Base-by-base conservation (phyloP, 2,797 vertebrate species). In the Acrossocheilus fasciatus region DNA sequence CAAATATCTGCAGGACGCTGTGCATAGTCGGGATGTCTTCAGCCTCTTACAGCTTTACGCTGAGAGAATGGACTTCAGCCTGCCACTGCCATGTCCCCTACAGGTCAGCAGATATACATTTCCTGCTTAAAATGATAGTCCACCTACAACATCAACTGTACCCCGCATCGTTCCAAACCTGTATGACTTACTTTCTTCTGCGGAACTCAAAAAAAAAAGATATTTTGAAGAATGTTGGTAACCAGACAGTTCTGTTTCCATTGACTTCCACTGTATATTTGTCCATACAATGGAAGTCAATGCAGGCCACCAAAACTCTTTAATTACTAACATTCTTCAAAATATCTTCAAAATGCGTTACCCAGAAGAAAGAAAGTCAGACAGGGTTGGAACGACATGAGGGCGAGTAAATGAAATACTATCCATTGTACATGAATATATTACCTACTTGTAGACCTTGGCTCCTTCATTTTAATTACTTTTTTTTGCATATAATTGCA, bases 41-140 rank as follows among this genome's bases (percentile, higher is more conserved):
- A 91, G 92, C 12, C 94, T 97, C 87, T 93, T 97, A 80, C 96
- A 96, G 87, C 95, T 96, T 15, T 95, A 96, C 74, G 94, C 95
- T 2, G 95, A 96, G 92, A 95, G 93, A 78, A 12, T 93, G 34
- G 95, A 97, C 90, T 93, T 97, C 72, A 95, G 93, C 11, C 91
- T 96, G 87, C 92, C 95, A 0, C 89, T 97, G 84, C 94, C 93
- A 59, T 87, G 91, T 77, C 90, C 90, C 30, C 87, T 90, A 76
- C 94, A 95, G 94, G 95, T 95, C 87, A 30, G 83, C 36, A 84
- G 36, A 82, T 84, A 45, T 3, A 2, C 30, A 39, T 30, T 45
- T 6, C 2, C 30, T 52, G 73, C 43, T 6, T 41, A 6, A 52
- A 52, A 17, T 6, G 5, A 52, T 52, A 52, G 15, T 52, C 15